Percentiles rank a stretch among this genome's conserved stretches.
These are phyloP conservation scores for Eurytoma adleriae DNA, from an alignment of 2,888 invertebrate species.

Conservation along the genomic window DNA sequence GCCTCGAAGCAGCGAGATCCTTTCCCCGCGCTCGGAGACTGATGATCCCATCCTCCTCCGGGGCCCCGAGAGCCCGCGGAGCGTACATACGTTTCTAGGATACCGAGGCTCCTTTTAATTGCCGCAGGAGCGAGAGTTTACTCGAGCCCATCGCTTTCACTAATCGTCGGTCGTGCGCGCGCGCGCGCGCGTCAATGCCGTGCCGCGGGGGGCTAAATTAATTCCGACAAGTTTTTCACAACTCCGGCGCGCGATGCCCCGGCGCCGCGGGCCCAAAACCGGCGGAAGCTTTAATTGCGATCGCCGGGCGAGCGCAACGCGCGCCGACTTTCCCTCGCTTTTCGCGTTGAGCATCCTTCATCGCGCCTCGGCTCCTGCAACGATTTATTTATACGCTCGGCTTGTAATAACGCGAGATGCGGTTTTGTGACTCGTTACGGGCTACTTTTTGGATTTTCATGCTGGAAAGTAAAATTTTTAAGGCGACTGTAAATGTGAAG, in stretches of 20 bases:
- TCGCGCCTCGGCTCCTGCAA: background rate
- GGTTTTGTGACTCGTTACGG: background rate
- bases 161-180: constrained; percentile 7
- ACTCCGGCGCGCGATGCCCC: background rate
- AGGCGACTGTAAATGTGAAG: too few species aligned
- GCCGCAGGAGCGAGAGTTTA: background rate
- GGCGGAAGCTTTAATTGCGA: constrained; percentile 42
- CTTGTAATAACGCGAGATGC: background rate
- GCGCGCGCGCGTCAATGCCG: constrained; percentile 5
- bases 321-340: constrained; percentile 31
- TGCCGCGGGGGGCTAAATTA: constrained; percentile 21
- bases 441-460: too few species aligned
- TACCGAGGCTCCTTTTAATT: constrained; percentile 21
- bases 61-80: background rate
- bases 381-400: constrained; percentile 10
- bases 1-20: too few species aligned
- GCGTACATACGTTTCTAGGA: background rate
- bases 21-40: background rate
- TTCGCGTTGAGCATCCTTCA: background rate
- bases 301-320: constrained; percentile 3
- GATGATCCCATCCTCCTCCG: constrained; percentile 22
- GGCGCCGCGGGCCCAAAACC: background rate
- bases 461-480: too few species aligned
- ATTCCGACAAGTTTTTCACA: constrained; percentile 37
- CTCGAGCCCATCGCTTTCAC: constrained; percentile 24